These are phyloP conservation scores for Morpho achilles DNA, from an alignment of 2,888 invertebrate genomes.

Conservation along the genomic window DNA sequence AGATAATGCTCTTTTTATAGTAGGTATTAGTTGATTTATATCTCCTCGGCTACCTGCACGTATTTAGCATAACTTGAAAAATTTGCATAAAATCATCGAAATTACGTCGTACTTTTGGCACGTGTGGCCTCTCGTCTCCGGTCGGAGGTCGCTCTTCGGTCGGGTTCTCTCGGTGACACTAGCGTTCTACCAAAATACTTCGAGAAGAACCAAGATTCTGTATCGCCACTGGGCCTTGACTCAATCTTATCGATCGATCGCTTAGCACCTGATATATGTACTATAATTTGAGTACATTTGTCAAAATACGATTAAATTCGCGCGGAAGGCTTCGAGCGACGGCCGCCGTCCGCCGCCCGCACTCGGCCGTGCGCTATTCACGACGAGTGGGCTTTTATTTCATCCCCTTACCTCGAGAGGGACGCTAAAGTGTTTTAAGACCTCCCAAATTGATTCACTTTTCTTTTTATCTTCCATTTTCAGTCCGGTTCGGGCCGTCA, in stretches of 20 bases:
- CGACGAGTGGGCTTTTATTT: conserved; percentile 20
- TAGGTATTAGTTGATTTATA: conserved; percentile 18
- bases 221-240: too few relatives aligned
- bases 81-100: conserved; percentile 5
- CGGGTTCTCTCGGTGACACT: too few relatives aligned
- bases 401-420: conserved; percentile 21
- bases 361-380: conserved; percentile 20
- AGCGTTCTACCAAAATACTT: too few relatives aligned
- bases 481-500: background rate
- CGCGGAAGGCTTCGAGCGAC: background rate
- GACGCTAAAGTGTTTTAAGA: conserved; percentile 24
- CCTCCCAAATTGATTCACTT: conserved; percentile 26
- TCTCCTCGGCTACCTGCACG: conserved; percentile 10
- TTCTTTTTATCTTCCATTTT: conserved; percentile 12
- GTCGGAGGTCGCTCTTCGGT: too few relatives aligned
- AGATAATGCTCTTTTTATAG: conserved; percentile 22
- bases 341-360: background rate
- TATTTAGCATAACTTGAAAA: conserved; percentile 8
- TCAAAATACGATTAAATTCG: too few relatives aligned
- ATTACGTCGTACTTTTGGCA: background rate
- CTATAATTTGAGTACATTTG: too few relatives aligned
- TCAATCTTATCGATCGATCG: too few relatives aligned
- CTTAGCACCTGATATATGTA: too few relatives aligned
- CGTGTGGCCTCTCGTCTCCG: too few relatives aligned
- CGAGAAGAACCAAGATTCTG: too few relatives aligned